A percentile compares a stretch with the other conserved stretches of the same genome.
Conservation (phyloP, 2,113 vertebrate genomes). For the Agelaius phoeniceus region DNA sequence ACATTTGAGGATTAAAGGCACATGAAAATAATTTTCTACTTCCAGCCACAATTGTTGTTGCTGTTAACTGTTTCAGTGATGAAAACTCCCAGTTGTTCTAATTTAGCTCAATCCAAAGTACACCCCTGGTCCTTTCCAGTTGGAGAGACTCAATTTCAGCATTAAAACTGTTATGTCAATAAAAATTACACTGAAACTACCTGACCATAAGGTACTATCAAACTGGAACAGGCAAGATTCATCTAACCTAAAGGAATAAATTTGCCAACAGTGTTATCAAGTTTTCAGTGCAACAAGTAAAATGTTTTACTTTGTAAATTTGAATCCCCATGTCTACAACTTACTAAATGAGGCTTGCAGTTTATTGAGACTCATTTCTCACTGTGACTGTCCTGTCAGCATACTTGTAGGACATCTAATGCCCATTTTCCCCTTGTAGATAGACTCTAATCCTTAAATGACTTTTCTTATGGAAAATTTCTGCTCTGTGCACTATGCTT, state of each 20-base stretch:
- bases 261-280: neutral
- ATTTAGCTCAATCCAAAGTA: neutral
- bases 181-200: neutral
- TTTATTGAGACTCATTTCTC: neutral
- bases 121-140: rapidly evolving
- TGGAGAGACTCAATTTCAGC: neutral
- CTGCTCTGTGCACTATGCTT: neutral
- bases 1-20: neutral
- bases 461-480: neutral
- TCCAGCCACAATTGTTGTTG: neutral
- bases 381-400: neutral
- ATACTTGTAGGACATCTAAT: neutral
- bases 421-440: neutral
- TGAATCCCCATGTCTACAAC: neutral
- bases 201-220: neutral
- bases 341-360: neutral
- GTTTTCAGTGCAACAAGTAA: neutral
- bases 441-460: neutral
- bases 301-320: neutral
- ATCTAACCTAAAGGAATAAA: neutral
- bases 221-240: neutral
- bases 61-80: neutral
- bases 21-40: neutral
- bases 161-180: neutral
- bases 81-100: neutral